Base-by-base conservation (phyloP, 2,888 invertebrate species). In the Ceraclea dissimilis region DNA sequence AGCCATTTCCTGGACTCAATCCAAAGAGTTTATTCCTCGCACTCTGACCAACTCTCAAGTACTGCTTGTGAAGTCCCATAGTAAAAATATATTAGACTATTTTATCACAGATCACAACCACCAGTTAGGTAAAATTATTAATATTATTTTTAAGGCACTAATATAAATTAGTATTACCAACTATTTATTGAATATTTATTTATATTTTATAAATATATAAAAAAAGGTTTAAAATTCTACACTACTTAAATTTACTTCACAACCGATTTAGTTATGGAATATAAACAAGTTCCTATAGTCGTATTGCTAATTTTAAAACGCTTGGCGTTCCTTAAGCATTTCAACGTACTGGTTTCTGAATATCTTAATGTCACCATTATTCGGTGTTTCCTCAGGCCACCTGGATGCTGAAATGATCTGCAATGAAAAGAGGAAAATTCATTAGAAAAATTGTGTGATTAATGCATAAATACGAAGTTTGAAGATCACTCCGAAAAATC, bases 31-130 rank as follows among this genome's bases (percentile, higher is more conserved):
- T 80, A 68, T 86, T 86, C 61, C 85, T 79, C 64, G 87, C 86
- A 64, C 80, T 79, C 68, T 85, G 85, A 59, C 88, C 86, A 66
- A 90, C 86, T 64, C 85, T 82, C 70, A 88, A 75, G 69, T 89
- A 90, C 66, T 89, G 86, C 68, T 86, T 87, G 70, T 88, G 86
- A 62, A 84, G 77, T 65, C 84, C 87, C 83, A 85, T 84, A 18
- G 21, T 22, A 18, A 49, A 33, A 17, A 46, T 4, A 47, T 19
- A 18, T 53, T 19, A 49, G 22, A 11, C 31, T 49, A 19, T 54
- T 11, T 46, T 46, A 54, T 54, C 54, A 54, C 54, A 54, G 54
- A 54, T 49, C 34, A 34, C 49, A 54, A 54, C 52, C 52, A 47
- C 52, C 26, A 21, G 10, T 4, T 46, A 26, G 11, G 5, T 22